Percentiles rank a stretch among this genome's conserved stretches.
These are phyloP conservation scores for Pica pica DNA, from an alignment of 2,113 vertebrate genomes.

Conservation along the genomic window DNA sequence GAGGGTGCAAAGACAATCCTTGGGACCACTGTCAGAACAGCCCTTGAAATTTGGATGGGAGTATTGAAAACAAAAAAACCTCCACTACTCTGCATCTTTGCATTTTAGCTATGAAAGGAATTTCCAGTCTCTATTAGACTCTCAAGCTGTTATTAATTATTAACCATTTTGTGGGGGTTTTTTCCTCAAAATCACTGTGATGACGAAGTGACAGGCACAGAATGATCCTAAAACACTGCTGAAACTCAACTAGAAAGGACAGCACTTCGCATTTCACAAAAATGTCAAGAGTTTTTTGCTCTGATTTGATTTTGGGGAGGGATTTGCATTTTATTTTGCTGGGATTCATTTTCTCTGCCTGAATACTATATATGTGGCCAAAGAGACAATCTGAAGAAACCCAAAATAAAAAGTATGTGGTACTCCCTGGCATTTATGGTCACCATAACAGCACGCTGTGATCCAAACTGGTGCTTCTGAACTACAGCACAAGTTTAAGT, in stretches of 20 bases:
- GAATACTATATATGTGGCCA: background rate
- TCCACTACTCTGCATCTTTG: background rate
- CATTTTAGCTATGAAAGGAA: background rate
- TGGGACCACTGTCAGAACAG: background rate
- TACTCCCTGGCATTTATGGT: background rate
- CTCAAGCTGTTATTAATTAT: background rate
- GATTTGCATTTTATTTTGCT: background rate
- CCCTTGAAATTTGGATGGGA: background rate
- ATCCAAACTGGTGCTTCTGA: background rate
- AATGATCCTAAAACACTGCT: background rate
- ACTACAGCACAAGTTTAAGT: background rate
- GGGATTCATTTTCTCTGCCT: background rate
- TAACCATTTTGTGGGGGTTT: accelerated
- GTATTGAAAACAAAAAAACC: background rate
- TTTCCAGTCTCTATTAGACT: background rate
- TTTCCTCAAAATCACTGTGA: background rate
- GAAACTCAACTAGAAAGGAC: background rate
- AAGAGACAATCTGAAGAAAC: background rate
- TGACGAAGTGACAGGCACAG: background rate
- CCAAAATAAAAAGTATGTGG: background rate
- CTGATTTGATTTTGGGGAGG: background rate
- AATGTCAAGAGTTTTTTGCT: background rate
- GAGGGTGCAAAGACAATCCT: background rate
- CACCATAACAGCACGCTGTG: background rate
- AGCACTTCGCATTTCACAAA: background rate